These are phyloP conservation scores for Drosophila paramelanica DNA, from an alignment of 2,888 invertebrate species.

Conservation along the genomic window DNA sequence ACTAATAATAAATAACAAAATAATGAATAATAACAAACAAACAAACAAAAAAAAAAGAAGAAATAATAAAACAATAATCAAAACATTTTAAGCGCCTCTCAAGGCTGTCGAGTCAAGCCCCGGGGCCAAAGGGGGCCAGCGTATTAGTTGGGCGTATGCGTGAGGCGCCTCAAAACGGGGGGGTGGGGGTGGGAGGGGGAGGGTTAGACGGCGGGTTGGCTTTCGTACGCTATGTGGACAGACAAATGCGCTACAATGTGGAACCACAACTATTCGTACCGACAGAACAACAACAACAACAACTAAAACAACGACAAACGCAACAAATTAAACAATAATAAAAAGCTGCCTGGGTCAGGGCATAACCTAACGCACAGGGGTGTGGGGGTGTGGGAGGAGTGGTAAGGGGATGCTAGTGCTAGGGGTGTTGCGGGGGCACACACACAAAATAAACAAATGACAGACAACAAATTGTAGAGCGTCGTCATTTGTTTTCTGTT, in stretches of 20 bases:
- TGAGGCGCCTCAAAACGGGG: constrained; percentile 1
- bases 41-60: constrained; percentile 20
- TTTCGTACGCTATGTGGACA: constrained; percentile 7
- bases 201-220: no score
- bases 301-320: constrained; percentile 33
- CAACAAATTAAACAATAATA: constrained; percentile 65
- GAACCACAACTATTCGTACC: no score
- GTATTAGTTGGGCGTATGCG: constrained; percentile 31
- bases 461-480: constrained; percentile 73
- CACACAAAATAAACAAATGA: constrained; percentile 69
- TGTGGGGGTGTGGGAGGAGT: background rate
- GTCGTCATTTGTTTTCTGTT: constrained; percentile 44
- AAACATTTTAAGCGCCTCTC: constrained; percentile 76
- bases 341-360: constrained; percentile 30
- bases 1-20: no score
- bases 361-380: background rate
- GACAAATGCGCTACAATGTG: constrained; percentile 41
- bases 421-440: constrained; percentile 4
- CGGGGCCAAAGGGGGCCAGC: constrained; percentile 32
- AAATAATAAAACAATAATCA: constrained; percentile 67
- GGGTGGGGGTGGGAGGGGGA: no score
- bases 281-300: no score
- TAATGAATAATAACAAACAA: background rate
- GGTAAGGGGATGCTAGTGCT: background rate
- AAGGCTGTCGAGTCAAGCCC: constrained; percentile 57